Evolutionary conservation across 2,888 invertebrate species (phyloP).

Genomic region (Myopa tessellatipennis): DNA sequence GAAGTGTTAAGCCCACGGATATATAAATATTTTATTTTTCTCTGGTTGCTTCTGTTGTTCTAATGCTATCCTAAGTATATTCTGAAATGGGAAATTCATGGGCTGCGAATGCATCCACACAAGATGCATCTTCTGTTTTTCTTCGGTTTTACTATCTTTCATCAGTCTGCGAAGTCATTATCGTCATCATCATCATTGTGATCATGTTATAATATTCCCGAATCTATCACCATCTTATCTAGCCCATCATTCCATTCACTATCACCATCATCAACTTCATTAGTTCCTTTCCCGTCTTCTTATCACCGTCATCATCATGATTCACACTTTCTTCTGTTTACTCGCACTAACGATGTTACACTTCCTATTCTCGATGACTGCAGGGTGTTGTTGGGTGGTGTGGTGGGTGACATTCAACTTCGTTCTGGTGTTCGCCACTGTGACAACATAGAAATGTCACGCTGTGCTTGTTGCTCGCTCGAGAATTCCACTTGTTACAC

Average conservation of each 20-base stretch:
- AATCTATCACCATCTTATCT: no score
- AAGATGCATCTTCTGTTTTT: no score
- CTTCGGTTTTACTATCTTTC: no score
- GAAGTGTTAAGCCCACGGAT: no score
- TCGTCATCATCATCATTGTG: neutral
- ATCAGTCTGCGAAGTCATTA: neutral
- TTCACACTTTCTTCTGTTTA: neutral
- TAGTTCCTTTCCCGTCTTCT: neutral
- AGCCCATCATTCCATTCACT: neutral
- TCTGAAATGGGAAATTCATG: no score
- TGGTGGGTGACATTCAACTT: constrained; percentile 28
- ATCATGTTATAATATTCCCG: neutral
- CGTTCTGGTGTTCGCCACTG: neutral
- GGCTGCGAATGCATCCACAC: no score
- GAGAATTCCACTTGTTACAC: constrained; percentile 56
- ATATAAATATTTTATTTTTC: no score
- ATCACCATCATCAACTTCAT: neutral
- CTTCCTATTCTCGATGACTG: neutral
- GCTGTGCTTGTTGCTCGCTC: neutral
- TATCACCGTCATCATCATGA: neutral
- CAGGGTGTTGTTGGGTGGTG: neutral
- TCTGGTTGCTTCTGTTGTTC: no score
- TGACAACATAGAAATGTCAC: constrained; percentile 17
- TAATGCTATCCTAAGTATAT: no score
- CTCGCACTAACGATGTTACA: neutral